Conservation (phyloP, 2,797 vertebrate genomes). For the Melanotaenia maccullochi region DNA sequence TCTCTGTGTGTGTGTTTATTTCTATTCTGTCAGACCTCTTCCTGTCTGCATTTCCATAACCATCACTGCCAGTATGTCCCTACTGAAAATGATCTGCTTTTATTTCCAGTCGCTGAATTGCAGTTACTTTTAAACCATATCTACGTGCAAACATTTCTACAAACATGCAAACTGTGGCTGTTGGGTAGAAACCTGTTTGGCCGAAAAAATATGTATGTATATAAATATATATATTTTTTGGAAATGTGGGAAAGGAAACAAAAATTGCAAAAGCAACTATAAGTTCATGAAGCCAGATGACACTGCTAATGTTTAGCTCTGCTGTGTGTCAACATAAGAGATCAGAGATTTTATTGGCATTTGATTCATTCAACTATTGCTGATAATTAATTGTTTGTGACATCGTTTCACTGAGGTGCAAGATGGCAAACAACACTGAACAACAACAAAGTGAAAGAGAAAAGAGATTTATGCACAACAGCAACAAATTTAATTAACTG, state of each 20-base stretch:
- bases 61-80: conserved; percentile 43
- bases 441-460: background rate
- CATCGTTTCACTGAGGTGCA: background rate
- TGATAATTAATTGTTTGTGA: background rate
- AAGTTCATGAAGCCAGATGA: background rate
- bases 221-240: background rate
- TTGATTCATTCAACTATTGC: background rate
- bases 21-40: conserved; percentile 53
- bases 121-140: conserved; percentile 15
- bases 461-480: too few species aligned
- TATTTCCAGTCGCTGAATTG: conserved; percentile 6
- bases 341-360: background rate
- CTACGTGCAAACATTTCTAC: background rate
- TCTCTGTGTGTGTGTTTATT: conserved; percentile 48
- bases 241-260: background rate
- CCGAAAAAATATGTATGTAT: background rate
- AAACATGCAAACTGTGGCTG: conserved; percentile 2
- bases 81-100: conserved; percentile 31
- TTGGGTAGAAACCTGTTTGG: background rate
- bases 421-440: background rate
- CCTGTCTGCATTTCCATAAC: conserved; percentile 61
- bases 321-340: background rate
- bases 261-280: background rate
- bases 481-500: too few species aligned
- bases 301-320: background rate